Base-by-base conservation (phyloP, 37 sponge, comb jelly and placozoan species). In the Eunapius fragilis region DNA sequence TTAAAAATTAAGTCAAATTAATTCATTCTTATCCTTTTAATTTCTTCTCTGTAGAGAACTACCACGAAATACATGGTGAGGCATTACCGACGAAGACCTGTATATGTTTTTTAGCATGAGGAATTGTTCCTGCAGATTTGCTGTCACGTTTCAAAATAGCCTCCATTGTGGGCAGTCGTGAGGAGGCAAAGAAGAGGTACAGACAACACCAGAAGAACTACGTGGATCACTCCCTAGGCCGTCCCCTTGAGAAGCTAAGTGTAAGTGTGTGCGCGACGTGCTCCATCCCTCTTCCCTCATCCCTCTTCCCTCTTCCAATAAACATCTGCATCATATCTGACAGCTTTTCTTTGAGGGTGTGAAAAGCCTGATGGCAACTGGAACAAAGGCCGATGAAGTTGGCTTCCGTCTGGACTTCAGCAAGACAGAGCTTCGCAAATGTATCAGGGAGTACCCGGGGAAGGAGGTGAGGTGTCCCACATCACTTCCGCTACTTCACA, bases 341-440 rank as follows among this genome's bases (percentile, higher is more conserved):
- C 72, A 95, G 96, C 13, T 84, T 9, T 97, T 97, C 87, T 94
- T 97, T 89, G 98, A 97, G 50, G 96, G 98, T 24, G 91, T 97
- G 4, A 94, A 95, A 74, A 37, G 38, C 26, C 88, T 93, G 47
- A 67, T 87, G 14, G 94, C 92, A 0, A 69, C 82, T 45, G 96
- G 96, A 22, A 89, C 90, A 0, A 93, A 91, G 41, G 83, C 95
- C 30, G 98, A 97, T 34, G 94, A 97, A 68, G 91, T 97, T 33
- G 94, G 98, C 49, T 97, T 82, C 50, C 85, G 85, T 19, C 49
- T 93, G n/a, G 94, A 92, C 31, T 97, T 82, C 79, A 90, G 81
- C 27, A 91, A 88, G 30, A 81, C 71, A 34, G 98, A 93, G 69
- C 80, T 97, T 70, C 75, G 75, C 31, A 93, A 95, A 31, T 92